phyloP scores from a whole-genome alignment of 2,113 vertebrate genomes.

The Penelope pileata region DNA sequence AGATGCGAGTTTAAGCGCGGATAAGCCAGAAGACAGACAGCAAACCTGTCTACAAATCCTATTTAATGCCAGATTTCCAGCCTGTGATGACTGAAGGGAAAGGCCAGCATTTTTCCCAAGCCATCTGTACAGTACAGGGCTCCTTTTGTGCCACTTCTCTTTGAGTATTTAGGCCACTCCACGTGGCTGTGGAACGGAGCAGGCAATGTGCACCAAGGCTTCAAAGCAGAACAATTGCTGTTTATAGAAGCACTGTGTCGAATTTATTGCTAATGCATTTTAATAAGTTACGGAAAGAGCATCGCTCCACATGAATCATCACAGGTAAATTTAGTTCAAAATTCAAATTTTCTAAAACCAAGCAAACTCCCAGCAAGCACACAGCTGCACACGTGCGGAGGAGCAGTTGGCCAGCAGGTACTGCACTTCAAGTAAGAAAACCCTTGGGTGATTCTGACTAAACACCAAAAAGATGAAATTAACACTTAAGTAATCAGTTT shows the following conservation, averaged over 20 bases:
- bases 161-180: background rate
- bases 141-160: conserved; percentile 21
- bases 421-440: background rate
- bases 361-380: background rate
- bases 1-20: background rate
- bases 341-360: background rate
- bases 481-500: background rate
- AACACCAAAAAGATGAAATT: background rate
- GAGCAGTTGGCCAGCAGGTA: background rate
- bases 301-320: background rate
- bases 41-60: background rate
- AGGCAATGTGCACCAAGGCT: background rate
- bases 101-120: conserved; percentile 3
- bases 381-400: background rate
- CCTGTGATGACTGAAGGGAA: background rate
- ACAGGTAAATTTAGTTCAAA: conserved; percentile 25
- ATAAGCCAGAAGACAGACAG: background rate
- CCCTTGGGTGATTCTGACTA: background rate
- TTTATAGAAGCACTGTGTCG: conserved; percentile 24
- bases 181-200: background rate
- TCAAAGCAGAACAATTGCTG: conserved; percentile 35
- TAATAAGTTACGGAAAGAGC: conserved; percentile 7
- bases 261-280: conserved; percentile 16
- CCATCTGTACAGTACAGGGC: conserved; percentile 26
- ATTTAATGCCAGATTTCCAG: conserved; percentile 43